Evolutionary conservation across 2,797 vertebrate genomes (phyloP).

Genomic region (Acipenser ruthenus): DNA sequence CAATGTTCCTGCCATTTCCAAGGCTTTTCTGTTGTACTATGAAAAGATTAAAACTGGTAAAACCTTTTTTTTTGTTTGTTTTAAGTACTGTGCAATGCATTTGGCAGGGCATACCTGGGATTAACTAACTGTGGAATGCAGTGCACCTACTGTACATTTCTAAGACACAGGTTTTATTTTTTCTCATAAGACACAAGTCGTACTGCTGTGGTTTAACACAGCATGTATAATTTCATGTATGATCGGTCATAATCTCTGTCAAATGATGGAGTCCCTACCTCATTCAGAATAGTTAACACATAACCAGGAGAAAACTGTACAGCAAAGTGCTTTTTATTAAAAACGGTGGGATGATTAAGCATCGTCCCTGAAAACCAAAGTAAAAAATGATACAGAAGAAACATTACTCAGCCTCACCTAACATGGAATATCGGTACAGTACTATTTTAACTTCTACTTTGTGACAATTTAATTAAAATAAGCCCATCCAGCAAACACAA

Average conservation of each 20-base stretch:
- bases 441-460: slow-evolving; percentile 39
- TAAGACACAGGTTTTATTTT: too few relatives aligned
- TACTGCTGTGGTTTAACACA: too few relatives aligned
- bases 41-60: too few relatives aligned
- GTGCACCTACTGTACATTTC: too few relatives aligned
- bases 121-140: too few relatives aligned
- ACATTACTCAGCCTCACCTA: slow-evolving; percentile 29
- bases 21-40: too few relatives aligned
- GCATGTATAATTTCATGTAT: background rate
- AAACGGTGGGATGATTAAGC: slow-evolving; percentile 9
- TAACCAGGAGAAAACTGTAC: too few relatives aligned
- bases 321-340: background rate
- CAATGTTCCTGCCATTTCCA: too few relatives aligned
- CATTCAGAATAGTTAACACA: background rate
- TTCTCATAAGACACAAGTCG: too few relatives aligned
- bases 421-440: slow-evolving; percentile 17
- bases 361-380: slow-evolving; percentile 24
- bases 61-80: background rate
- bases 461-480: slow-evolving; percentile 59
- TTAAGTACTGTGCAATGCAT: background rate
- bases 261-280: background rate
- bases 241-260: slow-evolving; percentile 20
- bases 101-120: background rate
- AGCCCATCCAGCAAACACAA: slow-evolving; percentile 34
- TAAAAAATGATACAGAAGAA: slow-evolving; percentile 14